Evolutionary conservation across 2,888 invertebrate genomes (phyloP).

Genomic region (Drosophila nigritarsus): DNA sequence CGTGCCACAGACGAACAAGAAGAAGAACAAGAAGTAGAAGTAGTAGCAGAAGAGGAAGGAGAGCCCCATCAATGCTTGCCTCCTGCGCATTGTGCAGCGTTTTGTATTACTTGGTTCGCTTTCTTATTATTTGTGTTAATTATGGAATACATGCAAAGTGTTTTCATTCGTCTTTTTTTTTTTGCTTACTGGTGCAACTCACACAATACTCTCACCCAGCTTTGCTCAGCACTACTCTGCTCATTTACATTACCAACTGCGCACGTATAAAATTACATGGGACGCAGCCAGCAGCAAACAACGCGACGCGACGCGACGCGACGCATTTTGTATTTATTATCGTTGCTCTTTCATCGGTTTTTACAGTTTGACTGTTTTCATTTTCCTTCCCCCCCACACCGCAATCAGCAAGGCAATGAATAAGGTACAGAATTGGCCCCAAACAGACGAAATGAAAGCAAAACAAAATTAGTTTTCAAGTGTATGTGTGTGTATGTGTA

Average conservation of each 20-base stretch:
- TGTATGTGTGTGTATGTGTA: neutral
- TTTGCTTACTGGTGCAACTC: slow-evolving; percentile 8
- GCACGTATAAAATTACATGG: slow-evolving; percentile 61
- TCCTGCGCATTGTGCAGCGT: slow-evolving; percentile 29
- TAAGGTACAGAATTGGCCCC: slow-evolving; percentile 35
- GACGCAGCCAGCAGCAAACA: neutral
- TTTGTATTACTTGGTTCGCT: slow-evolving; percentile 29
- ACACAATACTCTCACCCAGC: slow-evolving; percentile 11
- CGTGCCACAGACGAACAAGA: slow-evolving; percentile 11
- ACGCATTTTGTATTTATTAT: slow-evolving; percentile 36
- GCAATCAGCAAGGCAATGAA: slow-evolving; percentile 18
- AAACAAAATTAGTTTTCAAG: slow-evolving; percentile 40
- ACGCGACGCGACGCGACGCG: slow-evolving; percentile 4
- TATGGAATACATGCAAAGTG: slow-evolving; percentile 39
- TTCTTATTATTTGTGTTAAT: slow-evolving; percentile 47
- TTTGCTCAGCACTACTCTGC: slow-evolving; percentile 16
- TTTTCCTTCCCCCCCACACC: neutral
- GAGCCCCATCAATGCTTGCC: slow-evolving; percentile 35
- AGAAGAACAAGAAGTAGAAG: slow-evolving; percentile 8
- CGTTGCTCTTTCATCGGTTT: slow-evolving; percentile 18
- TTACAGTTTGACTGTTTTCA: slow-evolving; percentile 37
- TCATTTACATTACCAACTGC: slow-evolving; percentile 73
- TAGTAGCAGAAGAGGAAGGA: slow-evolving; percentile 36
- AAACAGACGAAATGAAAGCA: slow-evolving; percentile 45
- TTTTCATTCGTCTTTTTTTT: slow-evolving; percentile 34